Base-by-base conservation (phyloP, 2,797 vertebrate genomes). In the Diglossa cyanea region DNA sequence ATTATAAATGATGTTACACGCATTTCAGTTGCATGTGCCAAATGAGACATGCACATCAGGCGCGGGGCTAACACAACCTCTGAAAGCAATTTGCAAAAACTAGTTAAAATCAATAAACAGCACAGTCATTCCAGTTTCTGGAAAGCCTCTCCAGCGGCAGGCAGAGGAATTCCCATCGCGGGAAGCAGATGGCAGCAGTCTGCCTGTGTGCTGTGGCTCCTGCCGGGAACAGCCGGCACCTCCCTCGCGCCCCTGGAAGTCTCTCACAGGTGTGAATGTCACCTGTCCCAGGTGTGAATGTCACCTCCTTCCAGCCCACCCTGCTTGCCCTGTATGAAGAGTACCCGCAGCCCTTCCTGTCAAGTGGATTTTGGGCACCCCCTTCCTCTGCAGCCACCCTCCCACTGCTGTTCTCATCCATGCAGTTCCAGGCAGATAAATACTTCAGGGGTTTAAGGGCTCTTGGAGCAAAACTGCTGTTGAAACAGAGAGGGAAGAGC, bases 91-190 rank as follows among this genome's bases (percentile, higher is more conserved):
- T 86, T 50, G 60, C 61, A 68, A 78, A 83, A 74, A 72, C 20
- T 62, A 58, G 51, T 85, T 87, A 50, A 89, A 91, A 84, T 83
- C 67, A 54, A 68, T 53, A 75, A 68, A 39, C 39, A 81, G 77
- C 50, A 26, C 0, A 9, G 54, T 57, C 33, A 50, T 25, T 35
- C 7, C 47, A 42, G 55, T 3, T 77, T 80, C 71, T 77, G 63
- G 53, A 30, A 72, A 72, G 48, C 48, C 35, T 60, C 62, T 81
- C 68, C 5, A 3, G 63, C 1, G 0, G 66, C 74, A 61, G 55
- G 68, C 8, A 1, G 51, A 65, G 57, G 73, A 77, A 57, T 47
- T 5, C 2, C 53, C 9, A 0, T 2, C 4, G 8, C 1, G 2
- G 75, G 75, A 63, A 71, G 71, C 39, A 7, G 74, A 35, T 6